These are phyloP conservation scores for Nineta flava DNA, from an alignment of 2,888 invertebrate species.

Conservation along the genomic window DNA sequence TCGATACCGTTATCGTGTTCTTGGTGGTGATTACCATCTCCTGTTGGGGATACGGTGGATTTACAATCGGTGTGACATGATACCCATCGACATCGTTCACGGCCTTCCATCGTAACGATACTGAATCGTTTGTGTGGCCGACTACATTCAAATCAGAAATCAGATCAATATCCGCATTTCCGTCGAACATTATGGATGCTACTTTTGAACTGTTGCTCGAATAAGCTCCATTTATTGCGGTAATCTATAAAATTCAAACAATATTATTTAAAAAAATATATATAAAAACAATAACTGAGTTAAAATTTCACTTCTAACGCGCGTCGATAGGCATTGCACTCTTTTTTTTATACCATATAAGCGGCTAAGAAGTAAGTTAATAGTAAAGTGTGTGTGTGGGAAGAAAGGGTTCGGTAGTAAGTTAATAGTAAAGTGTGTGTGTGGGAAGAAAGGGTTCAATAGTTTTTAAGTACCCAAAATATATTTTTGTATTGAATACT, in stretches of 20 bases:
- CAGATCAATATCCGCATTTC: constrained; percentile 42
- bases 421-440: too few species aligned
- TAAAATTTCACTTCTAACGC: too few species aligned
- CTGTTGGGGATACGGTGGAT: constrained; percentile 37
- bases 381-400: too few species aligned
- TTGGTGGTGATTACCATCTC: constrained; percentile 28
- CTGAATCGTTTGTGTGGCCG: constrained; percentile 32
- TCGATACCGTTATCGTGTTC: constrained; percentile 30
- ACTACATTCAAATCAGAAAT: constrained; percentile 37
- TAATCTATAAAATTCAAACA: constrained; percentile 30
- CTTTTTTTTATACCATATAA: too few species aligned
- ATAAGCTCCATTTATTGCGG: constrained; percentile 44
- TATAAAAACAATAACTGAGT: too few species aligned
- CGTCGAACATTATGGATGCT: constrained; percentile 43
- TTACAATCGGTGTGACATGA: constrained; percentile 32
- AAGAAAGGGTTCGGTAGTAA: too few species aligned
- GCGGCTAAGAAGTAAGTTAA: too few species aligned
- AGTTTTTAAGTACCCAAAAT: too few species aligned
- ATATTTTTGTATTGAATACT: too few species aligned
- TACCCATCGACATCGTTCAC: constrained; percentile 43
- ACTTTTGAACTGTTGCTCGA: constrained; percentile 45
- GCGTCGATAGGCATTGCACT: too few species aligned
- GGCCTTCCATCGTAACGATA: constrained; percentile 43
- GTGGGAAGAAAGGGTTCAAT: too few species aligned
- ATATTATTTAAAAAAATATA: not conserved